Evolutionary conservation across 2,797 vertebrate species (phyloP).

Genomic region (Mormyrus proboscirostris): DNA sequence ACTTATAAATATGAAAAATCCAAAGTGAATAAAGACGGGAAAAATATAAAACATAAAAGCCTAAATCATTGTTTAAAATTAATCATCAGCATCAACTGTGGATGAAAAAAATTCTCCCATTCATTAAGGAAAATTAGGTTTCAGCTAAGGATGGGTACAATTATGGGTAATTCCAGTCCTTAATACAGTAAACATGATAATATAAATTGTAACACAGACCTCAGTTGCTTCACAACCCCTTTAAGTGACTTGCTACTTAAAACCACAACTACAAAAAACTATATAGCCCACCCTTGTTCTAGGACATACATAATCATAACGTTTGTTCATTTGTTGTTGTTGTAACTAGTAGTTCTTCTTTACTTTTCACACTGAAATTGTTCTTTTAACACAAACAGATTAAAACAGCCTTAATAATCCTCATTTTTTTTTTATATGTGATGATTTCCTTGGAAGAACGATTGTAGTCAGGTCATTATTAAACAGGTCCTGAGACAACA

Average conservation of each 20-base stretch:
- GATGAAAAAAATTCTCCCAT: not conserved
- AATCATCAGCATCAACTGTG: not conserved
- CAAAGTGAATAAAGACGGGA: not conserved
- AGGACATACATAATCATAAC: not conserved
- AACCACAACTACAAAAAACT: not conserved
- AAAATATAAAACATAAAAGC: not conserved
- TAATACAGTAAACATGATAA: not conserved
- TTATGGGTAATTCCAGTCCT: not conserved
- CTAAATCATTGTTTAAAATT: not conserved
- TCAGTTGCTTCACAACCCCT: not conserved
- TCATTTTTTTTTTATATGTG: not conserved
- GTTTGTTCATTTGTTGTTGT: not conserved
- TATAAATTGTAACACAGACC: not conserved
- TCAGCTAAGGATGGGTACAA: not conserved
- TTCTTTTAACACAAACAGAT: conserved; percentile 3
- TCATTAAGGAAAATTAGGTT: not conserved
- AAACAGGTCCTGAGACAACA: not conserved
- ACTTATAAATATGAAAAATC: not conserved
- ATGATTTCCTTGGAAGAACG: not conserved
- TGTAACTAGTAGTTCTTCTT: not conserved
- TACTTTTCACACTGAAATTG: not conserved
- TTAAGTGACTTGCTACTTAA: not conserved
- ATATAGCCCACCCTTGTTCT: not conserved
- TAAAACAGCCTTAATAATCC: not conserved
- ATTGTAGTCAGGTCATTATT: not conserved